These are phyloP conservation scores for Acromyrmex heyeri DNA, from an alignment of 1,140 invertebrate species.

Conservation along the genomic window DNA sequence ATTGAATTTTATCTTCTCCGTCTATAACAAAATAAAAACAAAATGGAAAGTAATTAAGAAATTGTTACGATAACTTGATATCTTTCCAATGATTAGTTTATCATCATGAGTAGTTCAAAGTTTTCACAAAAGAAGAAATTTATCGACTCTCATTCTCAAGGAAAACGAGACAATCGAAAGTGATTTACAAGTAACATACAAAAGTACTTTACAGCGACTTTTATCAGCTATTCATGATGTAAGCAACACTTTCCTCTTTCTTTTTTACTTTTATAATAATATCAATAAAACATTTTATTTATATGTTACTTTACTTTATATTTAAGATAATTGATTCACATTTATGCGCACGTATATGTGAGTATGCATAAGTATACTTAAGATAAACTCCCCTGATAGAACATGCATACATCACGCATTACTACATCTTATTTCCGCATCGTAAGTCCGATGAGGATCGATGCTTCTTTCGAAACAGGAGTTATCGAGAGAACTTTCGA, in stretches of 20 bases:
- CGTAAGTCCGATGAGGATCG: background rate
- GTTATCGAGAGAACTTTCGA: constrained; percentile 1
- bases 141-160: background rate
- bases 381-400: background rate
- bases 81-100: background rate
- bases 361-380: background rate
- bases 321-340: background rate
- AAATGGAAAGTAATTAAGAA: background rate
- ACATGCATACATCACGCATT: background rate
- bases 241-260: background rate
- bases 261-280: background rate
- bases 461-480: constrained; percentile 17
- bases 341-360: background rate
- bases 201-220: constrained; percentile 2
- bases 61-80: background rate
- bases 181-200: constrained; percentile 23
- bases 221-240: background rate
- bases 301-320: background rate
- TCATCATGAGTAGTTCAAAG: background rate
- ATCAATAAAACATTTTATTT: background rate
- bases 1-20: background rate
- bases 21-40: background rate
- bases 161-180: background rate
- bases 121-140: background rate
- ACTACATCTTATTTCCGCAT: background rate